Conservation (phyloP, 1,140 invertebrate species). For the Drosophila sproati region DNA sequence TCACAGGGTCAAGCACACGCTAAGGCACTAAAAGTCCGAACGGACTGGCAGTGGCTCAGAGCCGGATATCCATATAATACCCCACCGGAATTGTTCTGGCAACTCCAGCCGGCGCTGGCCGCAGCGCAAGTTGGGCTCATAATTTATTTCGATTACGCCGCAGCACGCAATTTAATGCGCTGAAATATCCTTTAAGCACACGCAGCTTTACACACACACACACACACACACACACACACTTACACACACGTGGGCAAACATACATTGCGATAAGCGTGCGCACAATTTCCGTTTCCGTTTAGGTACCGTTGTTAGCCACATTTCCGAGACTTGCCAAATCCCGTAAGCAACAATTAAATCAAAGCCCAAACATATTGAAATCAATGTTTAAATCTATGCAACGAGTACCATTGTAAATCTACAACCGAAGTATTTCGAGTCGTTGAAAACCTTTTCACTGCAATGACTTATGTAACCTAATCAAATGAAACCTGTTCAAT, state of each 20-base stretch:
- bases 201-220: conserved; percentile 16
- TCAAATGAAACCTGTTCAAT: background rate
- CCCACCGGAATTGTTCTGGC: conserved; percentile 18
- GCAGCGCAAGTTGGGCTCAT: conserved; percentile 73
- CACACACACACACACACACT: conserved; percentile 16
- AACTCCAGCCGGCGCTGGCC: conserved; percentile 29
- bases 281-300: conserved; percentile 78
- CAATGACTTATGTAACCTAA: background rate
- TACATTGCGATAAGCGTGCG: conserved; percentile 66
- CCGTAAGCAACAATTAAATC: conserved; percentile 79
- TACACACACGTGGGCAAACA: conserved; percentile 5
- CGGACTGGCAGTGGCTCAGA: conserved; percentile 41
- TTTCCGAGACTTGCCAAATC: conserved; percentile 65
- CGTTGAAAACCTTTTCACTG: background rate
- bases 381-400: background rate
- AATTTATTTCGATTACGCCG: conserved; percentile 82
- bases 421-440: too few species aligned
- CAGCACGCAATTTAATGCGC: conserved; percentile 75
- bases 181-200: conserved; percentile 64
- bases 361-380: conserved; percentile 34
- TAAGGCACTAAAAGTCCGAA: conserved; percentile 58
- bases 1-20: conserved; percentile 43
- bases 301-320: conserved; percentile 41
- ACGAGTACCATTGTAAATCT: too few species aligned
- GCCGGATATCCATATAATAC: conserved; percentile 56